Base-by-base conservation (phyloP, 2,797 vertebrate species). In the Manis pentadactyla region DNA sequence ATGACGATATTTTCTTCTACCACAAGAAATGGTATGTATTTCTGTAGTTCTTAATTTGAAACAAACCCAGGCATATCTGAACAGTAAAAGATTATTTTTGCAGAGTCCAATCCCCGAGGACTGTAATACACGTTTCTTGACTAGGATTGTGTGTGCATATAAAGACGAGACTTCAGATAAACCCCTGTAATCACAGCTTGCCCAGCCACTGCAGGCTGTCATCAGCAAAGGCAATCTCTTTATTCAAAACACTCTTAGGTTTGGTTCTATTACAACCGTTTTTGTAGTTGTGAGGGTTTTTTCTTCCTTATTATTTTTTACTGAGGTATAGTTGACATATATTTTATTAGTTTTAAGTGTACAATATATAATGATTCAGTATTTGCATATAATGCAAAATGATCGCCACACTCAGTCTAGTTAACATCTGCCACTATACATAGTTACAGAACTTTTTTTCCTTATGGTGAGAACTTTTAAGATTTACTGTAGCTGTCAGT, bases 181-280 rank as follows among this genome's bases (percentile, higher is more conserved):
- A 95, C 10, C 57, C 90, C 83, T 73, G 53, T 13, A 39, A 53
- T 6, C 66, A 6, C 19, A 81, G 82, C 68, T 69, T 57, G 78
- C 31, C n/a, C 51, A 74, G 29, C 25, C 57, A 85, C 0, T 64
- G 55, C 39, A 83, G 12, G 37, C 23, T 81, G 39, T 93, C 29
- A 49, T 29, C 42, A 87, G 75, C 34, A 61, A 46, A 4, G 31
- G 15, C 55, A 39, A 69, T 64, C 11, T 86, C 77, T 95, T 42
- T 78, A 92, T 77, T 84, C 34, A 82, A 87, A 94, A 82, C 18
- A 87, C n/a, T 95, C 86, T 84, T 92, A 59, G 73, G 71, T 74
- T 89, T 78, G 31, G 23, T 92, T 96, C 78, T 73, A 57, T 51
- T 61, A 85, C 23, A 82, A 61, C 23, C 14, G 23, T 66, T 69